Base-by-base conservation (phyloP, 2,113 vertebrate species). In the Mystacornis crossleyi region DNA sequence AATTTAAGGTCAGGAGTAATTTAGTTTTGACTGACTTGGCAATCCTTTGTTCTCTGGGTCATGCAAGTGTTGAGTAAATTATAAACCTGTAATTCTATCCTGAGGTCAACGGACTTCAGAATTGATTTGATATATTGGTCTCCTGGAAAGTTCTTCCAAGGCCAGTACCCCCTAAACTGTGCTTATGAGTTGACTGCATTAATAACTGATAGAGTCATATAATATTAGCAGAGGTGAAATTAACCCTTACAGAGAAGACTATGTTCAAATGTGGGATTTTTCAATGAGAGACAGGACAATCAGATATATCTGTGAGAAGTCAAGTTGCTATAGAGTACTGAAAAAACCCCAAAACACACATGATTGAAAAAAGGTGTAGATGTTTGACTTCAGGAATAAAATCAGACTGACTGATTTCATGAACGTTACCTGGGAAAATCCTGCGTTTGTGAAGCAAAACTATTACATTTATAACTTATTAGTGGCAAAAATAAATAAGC, bases 81-180 rank as follows among this genome's bases (percentile, higher is more conserved):
- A 96, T 96, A 94, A 97, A 95, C 93, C 75, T 93, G 95, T 86
- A 96, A 95, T 92, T 96, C 95, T 93, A 94, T 86, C 92, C 93
- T 67, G 72, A 84, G 95, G 95, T 96, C 96, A 96, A 94, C 61
- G 60, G 67, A 90, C 88, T 96, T 90, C 74, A 95, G 88, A 92
- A 94, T 19, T 90, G 40, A 96, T 93, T 97, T 96, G 82, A 94
- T 96, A 74, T 94, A 96, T 89, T 90, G 82, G 85, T 93, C 72
- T 93, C 85, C 92, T 74, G 72, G 69, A 89, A 96, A 86, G 80
- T 95, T 90, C 90, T 95, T 95, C 86, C 93, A 93, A 97, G 93
- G 90, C 90, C 57, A 93, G 61, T 86, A 90, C 55, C 80, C 58
- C 20, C 53, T 89, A 93, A 96, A 93, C 61, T 84, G 47, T 81